Conservation (phyloP, 2,797 vertebrate genomes). For the Strix occidentalis region DNA sequence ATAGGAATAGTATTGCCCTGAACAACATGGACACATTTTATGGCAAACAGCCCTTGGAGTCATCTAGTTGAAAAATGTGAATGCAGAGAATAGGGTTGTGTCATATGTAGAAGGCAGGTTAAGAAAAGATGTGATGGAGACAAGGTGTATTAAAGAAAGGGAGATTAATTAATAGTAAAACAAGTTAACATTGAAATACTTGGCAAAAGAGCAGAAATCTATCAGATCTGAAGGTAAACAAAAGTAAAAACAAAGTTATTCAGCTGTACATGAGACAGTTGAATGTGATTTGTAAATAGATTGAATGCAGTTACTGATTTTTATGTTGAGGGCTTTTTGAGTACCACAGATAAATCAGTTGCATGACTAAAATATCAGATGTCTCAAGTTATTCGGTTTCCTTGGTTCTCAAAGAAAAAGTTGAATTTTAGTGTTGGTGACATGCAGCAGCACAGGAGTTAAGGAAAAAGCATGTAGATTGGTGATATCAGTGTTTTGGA, state of each 20-base stretch:
- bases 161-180: background rate
- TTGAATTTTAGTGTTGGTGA: background rate
- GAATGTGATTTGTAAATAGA: background rate
- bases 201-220: background rate
- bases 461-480: background rate
- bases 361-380: background rate
- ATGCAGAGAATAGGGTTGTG: background rate
- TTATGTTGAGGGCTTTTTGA: background rate
- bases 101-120: background rate
- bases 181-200: background rate
- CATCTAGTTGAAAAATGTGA: background rate
- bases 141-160: background rate
- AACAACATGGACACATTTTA: background rate
- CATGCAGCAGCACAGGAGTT: background rate
- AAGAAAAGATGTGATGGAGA: background rate
- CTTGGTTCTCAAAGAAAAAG: background rate
- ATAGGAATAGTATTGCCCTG: background rate
- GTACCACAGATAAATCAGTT: background rate
- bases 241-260: background rate
- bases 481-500: background rate
- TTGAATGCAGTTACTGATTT: background rate
- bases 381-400: background rate
- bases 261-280: background rate
- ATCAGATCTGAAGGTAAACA: background rate
- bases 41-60: background rate